Evolutionary conservation across 2,113 vertebrate genomes (phyloP).

Genomic region (Emydocephalus ijimae): DNA sequence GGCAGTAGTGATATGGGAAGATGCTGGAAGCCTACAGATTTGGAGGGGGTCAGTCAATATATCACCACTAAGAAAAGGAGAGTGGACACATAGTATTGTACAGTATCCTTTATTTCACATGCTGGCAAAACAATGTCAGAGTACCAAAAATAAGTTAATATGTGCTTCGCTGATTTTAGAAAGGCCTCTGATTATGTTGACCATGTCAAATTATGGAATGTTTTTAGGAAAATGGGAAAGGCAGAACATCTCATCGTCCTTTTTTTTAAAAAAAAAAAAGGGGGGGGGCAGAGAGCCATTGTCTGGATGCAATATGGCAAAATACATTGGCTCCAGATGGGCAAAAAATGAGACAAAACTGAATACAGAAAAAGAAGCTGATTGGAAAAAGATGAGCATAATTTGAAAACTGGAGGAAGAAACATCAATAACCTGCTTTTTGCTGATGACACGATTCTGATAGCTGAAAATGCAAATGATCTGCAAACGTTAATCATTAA

Average conservation of each 20-base stretch:
- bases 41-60: background rate
- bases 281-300: background rate
- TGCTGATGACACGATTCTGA: background rate
- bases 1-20: background rate
- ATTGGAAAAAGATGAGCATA: background rate
- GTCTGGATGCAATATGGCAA: background rate
- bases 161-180: background rate
- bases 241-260: background rate
- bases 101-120: background rate
- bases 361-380: background rate
- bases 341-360: background rate
- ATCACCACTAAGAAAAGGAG: background rate
- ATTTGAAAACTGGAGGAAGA: background rate
- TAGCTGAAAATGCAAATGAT: background rate
- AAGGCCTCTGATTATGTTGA: background rate
- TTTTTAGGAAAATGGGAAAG: background rate
- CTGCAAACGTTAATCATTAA: background rate
- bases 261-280: background rate
- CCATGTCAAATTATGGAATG: background rate
- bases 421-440: background rate
- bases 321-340: background rate
- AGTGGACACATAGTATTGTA: background rate
- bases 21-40: background rate
- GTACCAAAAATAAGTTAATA: background rate
- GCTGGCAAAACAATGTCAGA: background rate